phyloP scores from a whole-genome alignment of 2,113 vertebrate species.

The Isurus oxyrinchus region DNA sequence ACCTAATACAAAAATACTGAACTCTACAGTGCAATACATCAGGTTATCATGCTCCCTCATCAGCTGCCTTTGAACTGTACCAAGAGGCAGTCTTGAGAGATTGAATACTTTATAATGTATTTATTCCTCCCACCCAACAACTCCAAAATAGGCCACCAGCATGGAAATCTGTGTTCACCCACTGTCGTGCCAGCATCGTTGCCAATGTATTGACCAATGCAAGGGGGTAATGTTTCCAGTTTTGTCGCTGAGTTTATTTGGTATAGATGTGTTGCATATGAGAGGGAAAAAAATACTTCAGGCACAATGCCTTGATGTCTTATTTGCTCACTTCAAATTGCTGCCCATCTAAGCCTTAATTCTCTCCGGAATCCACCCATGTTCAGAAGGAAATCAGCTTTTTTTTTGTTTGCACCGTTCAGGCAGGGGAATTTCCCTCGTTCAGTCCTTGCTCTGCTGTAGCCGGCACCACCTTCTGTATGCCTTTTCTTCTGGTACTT shows the following conservation, averaged over 20 bases:
- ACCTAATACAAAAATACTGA: background rate
- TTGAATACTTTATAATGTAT: background rate
- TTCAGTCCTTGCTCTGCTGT: background rate
- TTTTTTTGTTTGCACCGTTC: background rate
- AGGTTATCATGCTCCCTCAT: background rate
- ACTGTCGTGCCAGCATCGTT: slow-evolving; percentile 5
- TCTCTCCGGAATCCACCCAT: background rate
- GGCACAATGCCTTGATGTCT: background rate
- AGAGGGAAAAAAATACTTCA: background rate
- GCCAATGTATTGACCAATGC: background rate
- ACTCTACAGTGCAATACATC: background rate
- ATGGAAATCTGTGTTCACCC: background rate
- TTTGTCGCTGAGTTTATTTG: background rate
- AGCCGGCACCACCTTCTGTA: background rate
- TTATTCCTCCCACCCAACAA: background rate
- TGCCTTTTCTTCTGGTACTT: background rate
- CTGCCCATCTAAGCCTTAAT: background rate
- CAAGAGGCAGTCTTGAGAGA: background rate
- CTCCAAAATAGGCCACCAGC: background rate
- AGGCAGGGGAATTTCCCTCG: background rate
- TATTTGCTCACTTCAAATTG: background rate
- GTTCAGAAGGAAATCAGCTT: background rate
- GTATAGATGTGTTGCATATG: background rate
- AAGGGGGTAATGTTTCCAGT: background rate
- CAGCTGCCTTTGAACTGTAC: background rate